Conservation (phyloP, 35 echinoderm and acorn worm genomes). For the Chiridota heheva region DNA sequence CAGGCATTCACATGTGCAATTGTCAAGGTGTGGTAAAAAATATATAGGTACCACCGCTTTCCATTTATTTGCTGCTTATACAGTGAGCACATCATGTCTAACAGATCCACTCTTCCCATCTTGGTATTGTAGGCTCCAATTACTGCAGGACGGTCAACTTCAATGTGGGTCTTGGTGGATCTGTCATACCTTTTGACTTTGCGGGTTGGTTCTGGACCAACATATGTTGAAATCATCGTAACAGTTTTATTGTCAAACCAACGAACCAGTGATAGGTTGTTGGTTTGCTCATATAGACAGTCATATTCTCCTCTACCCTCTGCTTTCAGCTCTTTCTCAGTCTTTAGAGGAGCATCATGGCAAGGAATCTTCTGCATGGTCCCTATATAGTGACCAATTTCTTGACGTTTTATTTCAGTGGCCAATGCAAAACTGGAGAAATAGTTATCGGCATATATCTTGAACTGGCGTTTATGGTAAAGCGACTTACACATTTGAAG, state of each 20-base stretch:
- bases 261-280: neutral
- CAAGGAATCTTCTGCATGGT: too few relatives aligned
- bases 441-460: neutral
- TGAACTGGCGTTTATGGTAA: neutral
- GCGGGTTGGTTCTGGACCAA: conserved; percentile 3
- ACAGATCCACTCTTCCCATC: neutral
- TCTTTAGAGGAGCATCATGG: too few relatives aligned
- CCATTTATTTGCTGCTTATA: neutral
- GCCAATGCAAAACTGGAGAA: conserved; percentile 13
- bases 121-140: conserved; percentile 7
- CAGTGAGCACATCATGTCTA: conserved; percentile 7
- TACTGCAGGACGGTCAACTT: neutral
- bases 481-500: conserved; percentile 6
- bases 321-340: conserved; percentile 6
- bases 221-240: neutral
- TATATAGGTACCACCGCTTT: neutral
- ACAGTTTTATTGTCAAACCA: conserved; percentile 26
- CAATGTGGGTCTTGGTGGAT: conserved; percentile 7
- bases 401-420: too few relatives aligned
- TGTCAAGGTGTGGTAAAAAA: conserved; percentile 6
- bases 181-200: conserved; percentile 4
- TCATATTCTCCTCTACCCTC: conserved; percentile 1
- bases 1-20: conserved; percentile 18
- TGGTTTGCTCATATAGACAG: neutral
- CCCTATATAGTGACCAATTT: too few relatives aligned